Evolutionary conservation across 2,888 invertebrate genomes (phyloP).

Genomic region (Diarsia brunnea): DNA sequence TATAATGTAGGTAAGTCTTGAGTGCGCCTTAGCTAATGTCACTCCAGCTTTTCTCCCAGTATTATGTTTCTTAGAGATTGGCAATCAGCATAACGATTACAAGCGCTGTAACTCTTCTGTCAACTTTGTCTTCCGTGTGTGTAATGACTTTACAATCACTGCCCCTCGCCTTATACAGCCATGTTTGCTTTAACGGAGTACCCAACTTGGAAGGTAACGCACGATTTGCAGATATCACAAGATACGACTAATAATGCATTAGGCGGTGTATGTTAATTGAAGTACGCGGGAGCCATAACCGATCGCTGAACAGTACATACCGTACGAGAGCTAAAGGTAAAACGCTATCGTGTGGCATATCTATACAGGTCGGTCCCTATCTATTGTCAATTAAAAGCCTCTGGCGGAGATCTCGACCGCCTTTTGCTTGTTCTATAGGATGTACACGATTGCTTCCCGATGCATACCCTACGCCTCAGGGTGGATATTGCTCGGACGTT

Average conservation of each 20-base stretch:
- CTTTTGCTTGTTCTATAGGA: slow-evolving; percentile 87
- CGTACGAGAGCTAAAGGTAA: slow-evolving; percentile 83
- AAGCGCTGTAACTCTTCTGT: slow-evolving; percentile 71
- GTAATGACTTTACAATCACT: slow-evolving; percentile 75
- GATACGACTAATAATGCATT: slow-evolving; percentile 76
- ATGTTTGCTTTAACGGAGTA: slow-evolving; percentile 69
- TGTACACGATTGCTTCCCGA: slow-evolving; percentile 86
- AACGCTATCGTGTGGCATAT: slow-evolving; percentile 78
- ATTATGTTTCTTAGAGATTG: slow-evolving; percentile 72
- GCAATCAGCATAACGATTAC: slow-evolving; percentile 76
- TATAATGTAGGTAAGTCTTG: slow-evolving; percentile 67
- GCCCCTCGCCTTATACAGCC: slow-evolving; percentile 71
- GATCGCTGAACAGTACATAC: slow-evolving; percentile 63
- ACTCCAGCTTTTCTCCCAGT: slow-evolving; percentile 72
- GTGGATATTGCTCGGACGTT: slow-evolving; percentile 85
- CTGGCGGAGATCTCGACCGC: slow-evolving; percentile 84
- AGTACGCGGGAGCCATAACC: slow-evolving; percentile 67
- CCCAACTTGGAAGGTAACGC: slow-evolving; percentile 67
- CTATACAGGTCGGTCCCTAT: slow-evolving; percentile 80
- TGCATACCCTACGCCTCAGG: slow-evolving; percentile 85
- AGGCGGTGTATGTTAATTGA: slow-evolving; percentile 70
- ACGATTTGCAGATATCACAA: slow-evolving; percentile 69
- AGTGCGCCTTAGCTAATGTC: slow-evolving; percentile 76
- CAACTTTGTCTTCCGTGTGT: slow-evolving; percentile 66
- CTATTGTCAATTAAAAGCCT: slow-evolving; percentile 88